Conservation (phyloP, 2,113 vertebrate species). For the Entelurus aequoreus region DNA sequence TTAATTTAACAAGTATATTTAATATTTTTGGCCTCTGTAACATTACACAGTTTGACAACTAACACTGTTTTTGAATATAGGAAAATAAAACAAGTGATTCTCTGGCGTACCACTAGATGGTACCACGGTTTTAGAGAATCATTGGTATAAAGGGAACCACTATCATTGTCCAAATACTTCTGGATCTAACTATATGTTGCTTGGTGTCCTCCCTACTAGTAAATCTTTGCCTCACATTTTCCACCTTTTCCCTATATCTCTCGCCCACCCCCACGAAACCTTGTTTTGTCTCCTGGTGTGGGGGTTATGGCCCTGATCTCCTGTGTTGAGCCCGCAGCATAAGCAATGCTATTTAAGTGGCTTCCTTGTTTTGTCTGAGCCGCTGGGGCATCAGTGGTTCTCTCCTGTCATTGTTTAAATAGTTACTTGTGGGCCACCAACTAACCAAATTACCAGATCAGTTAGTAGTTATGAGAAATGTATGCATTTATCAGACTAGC, state of each 20-base stretch:
- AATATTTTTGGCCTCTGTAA: no score
- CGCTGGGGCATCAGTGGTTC: slow-evolving; percentile 56
- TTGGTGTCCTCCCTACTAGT: neutral
- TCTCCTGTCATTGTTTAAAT: slow-evolving; percentile 7
- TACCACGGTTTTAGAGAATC: no score
- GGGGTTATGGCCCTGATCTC: slow-evolving; percentile 34
- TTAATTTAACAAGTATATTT: no score
- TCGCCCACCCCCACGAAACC: neutral
- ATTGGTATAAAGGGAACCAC: neutral
- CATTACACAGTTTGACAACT: no score
- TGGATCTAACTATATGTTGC: neutral
- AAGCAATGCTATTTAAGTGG: slow-evolving; percentile 53
- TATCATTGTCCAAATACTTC: neutral
- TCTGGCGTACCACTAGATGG: no score
- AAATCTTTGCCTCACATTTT: slow-evolving; percentile 26
- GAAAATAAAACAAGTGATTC: no score
- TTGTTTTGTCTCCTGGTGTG: slow-evolving; percentile 30
- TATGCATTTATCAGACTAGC: neutral
- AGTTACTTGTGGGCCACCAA: slow-evolving; percentile 2
- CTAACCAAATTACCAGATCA: slow-evolving; percentile 16
- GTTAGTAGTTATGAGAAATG: neutral
- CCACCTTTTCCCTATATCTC: slow-evolving; percentile 10
- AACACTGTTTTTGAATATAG: no score
- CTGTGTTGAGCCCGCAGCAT: slow-evolving; percentile 22
- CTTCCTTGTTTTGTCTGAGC: slow-evolving; percentile 53